Evolutionary conservation across 2,888 invertebrate species (phyloP), one percentile per base, ranked within the genome.

Genomic region (Lepidochrysops patricia): DNA sequence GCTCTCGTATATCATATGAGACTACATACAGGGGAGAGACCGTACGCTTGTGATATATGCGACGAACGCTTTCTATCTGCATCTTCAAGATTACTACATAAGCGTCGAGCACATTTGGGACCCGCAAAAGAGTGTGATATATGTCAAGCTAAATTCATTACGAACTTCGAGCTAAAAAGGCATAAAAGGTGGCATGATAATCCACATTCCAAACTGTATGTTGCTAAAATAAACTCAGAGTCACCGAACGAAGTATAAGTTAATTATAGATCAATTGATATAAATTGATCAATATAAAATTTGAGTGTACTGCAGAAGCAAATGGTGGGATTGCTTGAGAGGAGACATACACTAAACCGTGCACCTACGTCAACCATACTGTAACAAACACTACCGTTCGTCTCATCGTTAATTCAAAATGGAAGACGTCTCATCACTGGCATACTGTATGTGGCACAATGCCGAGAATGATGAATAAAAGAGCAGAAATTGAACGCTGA

Each of bases 1-100:
- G 84, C 87, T 1, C 69, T 87, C 29, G 68, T 77, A 0, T 82
- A 83, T 56, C 87, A 88, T 61, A 76, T 70, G 1, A 70, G 87
- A n/a, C 67, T 84, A 1, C 87, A 88, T 61, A 87, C 87, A 0
- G 87, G 87, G 0, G 87, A 88, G 60, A 72, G 70, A 35, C 87
- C 87, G 0, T 87, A 76, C 57, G 74, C 77, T 4, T 88, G 87
- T 68, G 82, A 85, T 15, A 34, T 81, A 57, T 88, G 87, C 58
- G 67, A 70, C n/a, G 82, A 84, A 62, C 79, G 75, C 27, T 88
- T 88, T 59, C 64, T 85, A 1, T 84, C 84, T 0, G 77, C 84
- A 2, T 84, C 85, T 1, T 72, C 84, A 63, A 72, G 85, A 60
- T 77, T 80, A 75, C 82, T 79, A 61, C 85, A 86, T 61, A 82